Evolutionary conservation across 1,140 invertebrate genomes (phyloP), one percentile per base, ranked within the genome.

Genomic region (Asobara japonica): DNA sequence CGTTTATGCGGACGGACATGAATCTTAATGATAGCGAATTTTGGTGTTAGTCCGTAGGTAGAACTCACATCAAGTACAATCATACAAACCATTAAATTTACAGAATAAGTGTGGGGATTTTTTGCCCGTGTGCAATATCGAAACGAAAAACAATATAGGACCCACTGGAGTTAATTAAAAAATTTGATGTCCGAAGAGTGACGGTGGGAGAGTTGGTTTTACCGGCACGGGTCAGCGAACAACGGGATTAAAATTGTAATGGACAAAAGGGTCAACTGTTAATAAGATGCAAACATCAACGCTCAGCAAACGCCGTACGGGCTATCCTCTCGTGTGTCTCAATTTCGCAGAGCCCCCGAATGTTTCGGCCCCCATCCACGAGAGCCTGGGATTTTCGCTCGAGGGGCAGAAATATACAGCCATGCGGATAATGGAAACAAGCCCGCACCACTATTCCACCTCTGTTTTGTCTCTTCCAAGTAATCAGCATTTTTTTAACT

Each of bases 241-340:
- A 56, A 56, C 18, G 22, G 20, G 51, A 56, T 56, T 56, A 56
- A 56, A 56, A 56, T 22, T 56, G 22, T 18, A 22, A 56, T 56
- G 51, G 13, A 25, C 51, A 56, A 25, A 56, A 56, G 51, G 51
- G 51, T 56, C 51, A 56, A 22, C 51, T 25, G 51, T 56, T 56
- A 56, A 56, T 56, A 56, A 56, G 16, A 56, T 56, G 51, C 20
- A 56, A 56, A 56, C 51, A 56, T 56, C 51, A 56, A 56, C 51
- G 22, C 51, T 27, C 51, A 16, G 45, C 45, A n/a, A 51, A 51
- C 22, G 25, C 51, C 25, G 13, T 10, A 25, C 13, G 25, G 51
- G 22, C 22, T 56, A 5, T 3, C 2, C 41, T 56, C 51, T 56
- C 45, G 45, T 56, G 51, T 56, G 51, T 56, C 51, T 56, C 51